phyloP scores from a whole-genome alignment of 92 coral and sea anemone species.

The Anthopleura xanthogrammica region DNA sequence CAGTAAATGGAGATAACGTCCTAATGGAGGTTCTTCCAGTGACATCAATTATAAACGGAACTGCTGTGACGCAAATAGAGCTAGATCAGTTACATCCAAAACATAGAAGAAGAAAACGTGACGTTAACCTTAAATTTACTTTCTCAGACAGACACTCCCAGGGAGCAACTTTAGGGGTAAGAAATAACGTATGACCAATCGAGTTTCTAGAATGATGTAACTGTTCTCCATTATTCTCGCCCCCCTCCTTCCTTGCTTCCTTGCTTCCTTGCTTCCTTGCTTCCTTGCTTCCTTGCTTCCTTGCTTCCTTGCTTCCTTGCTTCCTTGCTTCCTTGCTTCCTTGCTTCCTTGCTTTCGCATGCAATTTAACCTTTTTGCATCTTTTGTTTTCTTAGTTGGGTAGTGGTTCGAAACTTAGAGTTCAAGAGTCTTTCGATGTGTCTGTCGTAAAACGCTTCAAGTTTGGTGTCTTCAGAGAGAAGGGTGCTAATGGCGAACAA shows the following conservation, averaged over 20 bases:
- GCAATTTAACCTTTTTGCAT: not conserved
- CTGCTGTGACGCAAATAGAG: constrained; percentile 32
- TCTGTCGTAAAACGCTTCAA: constrained; percentile 13
- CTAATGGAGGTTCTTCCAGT: constrained; percentile 59
- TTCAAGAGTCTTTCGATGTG: constrained; percentile 9
- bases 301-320: too few species aligned
- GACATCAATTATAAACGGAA: constrained; percentile 32
- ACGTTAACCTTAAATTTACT: not conserved
- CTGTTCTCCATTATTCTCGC: too few species aligned
- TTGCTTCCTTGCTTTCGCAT: not conserved
- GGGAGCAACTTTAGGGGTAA: not conserved
- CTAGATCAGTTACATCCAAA: constrained; percentile 27
- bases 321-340: too few species aligned
- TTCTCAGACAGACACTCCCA: not conserved
- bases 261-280: too few species aligned
- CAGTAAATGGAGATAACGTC: constrained; percentile 33
- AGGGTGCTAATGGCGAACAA: constrained; percentile 37
- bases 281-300: too few species aligned
- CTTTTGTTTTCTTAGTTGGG: constrained; percentile 17
- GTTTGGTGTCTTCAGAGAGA: constrained; percentile 26
- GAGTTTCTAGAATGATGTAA: too few species aligned
- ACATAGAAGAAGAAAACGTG: constrained; percentile 45
- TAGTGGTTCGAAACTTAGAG: not conserved
- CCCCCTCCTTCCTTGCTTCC: too few species aligned
- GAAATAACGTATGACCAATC: too few species aligned